Base-by-base conservation (phyloP, 2,888 invertebrate species). In the Electrophaes corylata region DNA sequence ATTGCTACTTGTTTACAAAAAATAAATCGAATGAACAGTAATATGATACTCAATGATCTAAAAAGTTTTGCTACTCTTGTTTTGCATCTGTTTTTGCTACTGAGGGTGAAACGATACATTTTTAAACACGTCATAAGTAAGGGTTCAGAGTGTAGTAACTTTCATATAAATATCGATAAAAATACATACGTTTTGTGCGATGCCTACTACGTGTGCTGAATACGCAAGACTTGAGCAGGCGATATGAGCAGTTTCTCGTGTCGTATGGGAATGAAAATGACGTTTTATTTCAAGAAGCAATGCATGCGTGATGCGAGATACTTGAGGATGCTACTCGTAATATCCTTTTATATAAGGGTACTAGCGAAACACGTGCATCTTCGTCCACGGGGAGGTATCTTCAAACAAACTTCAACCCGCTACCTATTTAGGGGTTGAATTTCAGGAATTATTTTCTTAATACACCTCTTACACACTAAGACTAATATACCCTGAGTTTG, bases 211-310 rank as follows among this genome's bases (percentile, higher is more conserved):
- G 74, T 65, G 69, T 41, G 57, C 64, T 48, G 78, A 77, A 77
- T 78, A 72, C 68, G 64, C 66, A 73, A 6, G 14, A 37, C 1
- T 2, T 8, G 16, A 16, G 14, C 16, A 37, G 16, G 78, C 72
- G 67, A 67, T 70, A 73, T 72, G 70, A 73, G 66, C 62, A 65
- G 70, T 68, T 70, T 65, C 73, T 72, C 72, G 76, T 75, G 68
- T 71, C 71, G 66, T 66, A 68, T 71, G 72, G 68, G 75, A 76
- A 77, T 75, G 72, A 72, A 71, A 78, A 78, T 73, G 73, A 72
- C 70, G 70, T 72, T 71, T 76, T 78, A 76, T 77, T 73, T 76
- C 70, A 72, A 72, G 71, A 70, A 67, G 61, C 67, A 59, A 54
- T 68, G 64, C 59, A 67, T 68, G 67, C 69, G 66, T 67, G 62